Base-by-base conservation (phyloP, 2,888 invertebrate genomes). In the Chrysolina oricalcia region DNA sequence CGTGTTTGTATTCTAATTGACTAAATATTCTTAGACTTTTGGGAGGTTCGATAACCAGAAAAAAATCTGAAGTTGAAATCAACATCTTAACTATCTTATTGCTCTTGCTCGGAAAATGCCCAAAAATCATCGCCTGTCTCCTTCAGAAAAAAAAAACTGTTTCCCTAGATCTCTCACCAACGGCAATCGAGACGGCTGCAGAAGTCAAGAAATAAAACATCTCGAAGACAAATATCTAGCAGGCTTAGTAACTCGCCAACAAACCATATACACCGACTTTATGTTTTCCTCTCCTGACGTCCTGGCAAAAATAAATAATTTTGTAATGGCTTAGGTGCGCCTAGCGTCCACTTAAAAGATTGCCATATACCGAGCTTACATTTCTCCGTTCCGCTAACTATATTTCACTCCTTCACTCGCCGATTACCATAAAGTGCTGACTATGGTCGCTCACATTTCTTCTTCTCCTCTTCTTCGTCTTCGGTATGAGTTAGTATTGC, bases 401-500 rank as follows among this genome's bases (percentile, higher is more conserved):
- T 72, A 75, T 75, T 75, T 75, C 71, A 74, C 74, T 50, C 67
- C 67, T 67, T 67, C 67, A 67, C 50, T 21, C 15, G 40, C 23
- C 70, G 72, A 75, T 75, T 73, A 73, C 76, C 76, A 76, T 76
- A 76, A 76, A 73, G 68, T 69, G 72, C 73, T 70, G 73, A 73
- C 73, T 76, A 56, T 73, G 72, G 59, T 72, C 69, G 68, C 62
- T 73, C 73, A 77, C 81, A 81, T 82, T 81, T 81, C 82, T 78
- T 79, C 80, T 76, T 76, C 69, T 76, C 11, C 67, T 67, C 23
- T 78, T 81, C 80, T 76, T 76, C 70, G 75, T 19, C 68, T 53
- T 21, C 23, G 8, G 68, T 68, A 83, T 82, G 82, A 83, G 80
- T 80, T 83, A 83, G 81, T 75, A 80, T 78, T 73, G 74, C 77